Evolutionary conservation across 2,888 invertebrate genomes (phyloP), one percentile per base, ranked within the genome.

Genomic region (Dichetophora obliterata): DNA sequence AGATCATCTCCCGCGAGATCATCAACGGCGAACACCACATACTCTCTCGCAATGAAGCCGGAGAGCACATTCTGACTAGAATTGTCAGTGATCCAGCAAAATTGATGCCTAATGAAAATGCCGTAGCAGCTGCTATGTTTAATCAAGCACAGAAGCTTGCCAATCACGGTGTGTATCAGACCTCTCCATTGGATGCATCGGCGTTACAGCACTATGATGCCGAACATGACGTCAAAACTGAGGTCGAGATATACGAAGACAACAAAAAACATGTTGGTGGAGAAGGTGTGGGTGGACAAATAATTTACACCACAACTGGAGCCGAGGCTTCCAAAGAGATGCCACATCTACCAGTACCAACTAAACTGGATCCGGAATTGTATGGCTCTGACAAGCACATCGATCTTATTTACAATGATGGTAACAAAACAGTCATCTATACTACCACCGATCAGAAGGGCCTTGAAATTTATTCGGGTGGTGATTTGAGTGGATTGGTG

Each of bases 351-450:
- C 88, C 83, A 84, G 91, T 85, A 88, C 87, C 86, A 9, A 83
- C 86, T 65, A 88, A 88, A 75, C 80, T 88, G 19, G 88, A 88
- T 59, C 85, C 86, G 22, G 88, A 89, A 48, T 81, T 94, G 91
- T 88, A 88, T 80, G 87, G 86, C 71, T 75, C 85, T 61, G 89
- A 88, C 73, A 88, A 88, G 72, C 94, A 95, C 82, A 95, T 95
- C 87, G 95, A 95, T 88, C 90, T 95, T 84, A 95, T 95, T 84
- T 95, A 95, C 89, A 95, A 95, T 86, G 95, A 95, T 85, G 95
- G 95, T 66, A 95, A 94, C 86, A 95, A 95, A 87, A 95, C 95
- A 3, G 95, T 95, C 78, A 95, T 95, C 87, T 95, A 95, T 84
- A 95, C 95, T 72, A 92, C 93, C 14, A 93, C 86, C 77, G 95